phyloP scores from a whole-genome alignment of 2,888 invertebrate genomes.

The Graphium colonna region DNA sequence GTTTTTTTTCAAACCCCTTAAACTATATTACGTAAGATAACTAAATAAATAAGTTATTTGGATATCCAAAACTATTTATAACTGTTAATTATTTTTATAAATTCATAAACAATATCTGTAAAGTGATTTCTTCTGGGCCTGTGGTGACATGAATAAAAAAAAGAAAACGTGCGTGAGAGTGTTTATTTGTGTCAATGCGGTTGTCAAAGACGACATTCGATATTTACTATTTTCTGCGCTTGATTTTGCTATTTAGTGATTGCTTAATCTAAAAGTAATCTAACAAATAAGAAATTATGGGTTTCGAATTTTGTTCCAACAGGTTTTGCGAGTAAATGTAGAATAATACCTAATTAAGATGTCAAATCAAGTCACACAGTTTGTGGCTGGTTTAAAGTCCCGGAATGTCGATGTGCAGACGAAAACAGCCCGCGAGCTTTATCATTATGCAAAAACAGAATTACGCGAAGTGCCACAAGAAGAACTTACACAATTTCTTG shows the following conservation, averaged over 20 bases:
- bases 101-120: too few species aligned
- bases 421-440: slow-evolving; percentile 93
- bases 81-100: too few species aligned
- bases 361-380: slow-evolving; percentile 84
- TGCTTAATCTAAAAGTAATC: background rate
- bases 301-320: background rate
- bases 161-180: background rate
- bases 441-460: slow-evolving; percentile 94
- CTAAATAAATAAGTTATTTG: too few species aligned
- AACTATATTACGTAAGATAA: too few species aligned
- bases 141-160: too few species aligned
- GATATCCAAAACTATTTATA: too few species aligned
- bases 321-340: background rate
- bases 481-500: slow-evolving; percentile 93
- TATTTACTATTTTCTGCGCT: background rate
- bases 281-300: background rate
- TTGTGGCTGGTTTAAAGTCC: slow-evolving; percentile 93
- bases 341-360: slow-evolving; percentile 43
- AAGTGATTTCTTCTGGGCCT: too few species aligned
- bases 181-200: background rate
- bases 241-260: background rate
- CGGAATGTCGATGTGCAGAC: slow-evolving; percentile 90
- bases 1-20: too few species aligned
- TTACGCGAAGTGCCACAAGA: slow-evolving; percentile 93
- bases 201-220: background rate